Conservation (phyloP, 2,797 vertebrate genomes). For the Capromys pilorides region DNA sequence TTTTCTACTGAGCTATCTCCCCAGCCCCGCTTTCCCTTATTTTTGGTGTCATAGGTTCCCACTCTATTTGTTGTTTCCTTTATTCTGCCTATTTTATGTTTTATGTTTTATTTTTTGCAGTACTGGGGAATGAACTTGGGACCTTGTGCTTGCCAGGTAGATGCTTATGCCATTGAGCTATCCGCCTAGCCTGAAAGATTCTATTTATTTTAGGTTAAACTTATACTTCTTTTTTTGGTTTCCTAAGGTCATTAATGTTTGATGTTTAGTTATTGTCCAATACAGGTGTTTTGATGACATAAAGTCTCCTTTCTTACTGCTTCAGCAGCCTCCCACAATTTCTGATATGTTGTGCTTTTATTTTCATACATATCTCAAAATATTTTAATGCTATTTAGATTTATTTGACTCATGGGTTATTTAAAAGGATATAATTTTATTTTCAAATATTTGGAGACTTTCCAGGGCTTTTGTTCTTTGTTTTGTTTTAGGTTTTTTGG, state of each 20-base stretch:
- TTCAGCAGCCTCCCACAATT: slow-evolving; percentile 11
- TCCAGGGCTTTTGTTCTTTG: neutral
- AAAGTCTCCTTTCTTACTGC: neutral
- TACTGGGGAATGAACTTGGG: too few species aligned
- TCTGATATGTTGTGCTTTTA: slow-evolving; percentile 44
- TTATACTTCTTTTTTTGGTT: slow-evolving; percentile 45
- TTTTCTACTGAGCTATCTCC: too few species aligned
- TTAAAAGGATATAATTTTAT: slow-evolving; percentile 41
- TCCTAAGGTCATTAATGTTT: neutral
- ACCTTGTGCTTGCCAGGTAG: too few species aligned
- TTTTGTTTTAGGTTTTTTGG: neutral
- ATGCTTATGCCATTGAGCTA: too few species aligned
- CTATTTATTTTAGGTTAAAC: neutral
- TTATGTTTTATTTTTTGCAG: too few species aligned
- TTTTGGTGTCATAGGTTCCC: slow-evolving; percentile 10
- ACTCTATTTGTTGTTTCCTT: slow-evolving; percentile 23
- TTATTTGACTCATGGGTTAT: slow-evolving; percentile 19
- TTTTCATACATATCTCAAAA: slow-evolving; percentile 36
- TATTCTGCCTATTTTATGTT: neutral
- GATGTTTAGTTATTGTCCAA: slow-evolving; percentile 15
- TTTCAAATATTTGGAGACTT: slow-evolving; percentile 46
- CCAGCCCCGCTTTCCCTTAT: neutral
- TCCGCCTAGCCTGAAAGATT: too few species aligned
- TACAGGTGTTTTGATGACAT: neutral
- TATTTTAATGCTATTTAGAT: neutral